Conservation (phyloP, 1,140 invertebrate genomes). For the Anastrepha obliqua region DNA sequence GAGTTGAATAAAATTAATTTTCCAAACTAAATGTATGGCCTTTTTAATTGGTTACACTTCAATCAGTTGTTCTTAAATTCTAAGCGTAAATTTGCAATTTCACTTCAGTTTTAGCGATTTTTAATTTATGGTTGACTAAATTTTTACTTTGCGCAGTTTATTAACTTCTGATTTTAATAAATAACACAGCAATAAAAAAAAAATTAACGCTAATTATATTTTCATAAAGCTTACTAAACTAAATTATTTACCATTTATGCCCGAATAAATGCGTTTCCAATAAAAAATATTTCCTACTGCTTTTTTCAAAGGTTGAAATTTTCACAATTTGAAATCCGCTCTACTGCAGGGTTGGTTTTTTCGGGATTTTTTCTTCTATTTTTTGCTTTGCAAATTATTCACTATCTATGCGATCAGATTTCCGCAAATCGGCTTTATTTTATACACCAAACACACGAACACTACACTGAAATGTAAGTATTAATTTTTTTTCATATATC, state of each 20-base stretch:
- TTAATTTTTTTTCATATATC: not conserved
- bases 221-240: not conserved
- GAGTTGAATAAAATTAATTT: too few relatives aligned
- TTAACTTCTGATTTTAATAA: too few relatives aligned
- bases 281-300: not conserved
- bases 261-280: not conserved
- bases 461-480: slow-evolving; percentile 10
- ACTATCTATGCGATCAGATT: not conserved
- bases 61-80: too few relatives aligned
- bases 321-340: not conserved
- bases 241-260: slow-evolving; percentile 32
- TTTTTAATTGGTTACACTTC: too few relatives aligned
- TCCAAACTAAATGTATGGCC: too few relatives aligned
- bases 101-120: too few relatives aligned
- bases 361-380: not conserved
- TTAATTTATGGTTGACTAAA: too few relatives aligned
- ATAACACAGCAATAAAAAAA: too few relatives aligned
- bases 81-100: too few relatives aligned
- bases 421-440: slow-evolving; percentile 12
- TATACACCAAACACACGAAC: not conserved
- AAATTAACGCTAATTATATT: not conserved
- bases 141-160: too few relatives aligned
- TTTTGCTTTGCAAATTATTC: not conserved
- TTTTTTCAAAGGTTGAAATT: not conserved
- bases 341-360: not conserved